Base-by-base conservation (phyloP, 1,140 invertebrate genomes). In the Epicauta chinensis region DNA sequence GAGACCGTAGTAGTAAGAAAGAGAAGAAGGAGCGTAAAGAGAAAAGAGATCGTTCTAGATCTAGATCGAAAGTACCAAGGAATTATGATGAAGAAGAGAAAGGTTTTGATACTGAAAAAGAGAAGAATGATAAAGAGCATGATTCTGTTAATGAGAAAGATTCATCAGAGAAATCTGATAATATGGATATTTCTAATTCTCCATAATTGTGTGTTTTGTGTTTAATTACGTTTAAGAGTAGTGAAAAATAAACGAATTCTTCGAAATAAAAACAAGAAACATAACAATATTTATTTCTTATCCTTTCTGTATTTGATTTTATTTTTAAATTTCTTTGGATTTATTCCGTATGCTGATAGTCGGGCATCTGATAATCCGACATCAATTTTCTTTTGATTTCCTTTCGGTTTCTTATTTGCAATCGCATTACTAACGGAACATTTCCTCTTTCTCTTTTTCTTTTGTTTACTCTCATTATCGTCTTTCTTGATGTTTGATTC, bases 281-380 rank as follows among this genome's bases (percentile, higher is more conserved):
- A 46, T 34, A 13, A 46, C 16, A 52, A 17, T 46, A 14, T 53
- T 59, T 48, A 16, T 47, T 53, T 62, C 59, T 56, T n/a, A n/a
- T n/a, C n/a, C n/a, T n/a, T n/a, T 35, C 72, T 68, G 58, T 79
- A 81, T 63, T 80, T 82, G 3, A 78, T 53, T 63, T 80, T 81
- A 60, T 82, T 83, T 68, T 82, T 87, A 50, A 84, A 91, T 66
- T 93, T 94, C 58, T 91, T 92, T 1, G 92, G 90, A 78, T 95
- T 94, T 35, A 96, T 81, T 51, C 91, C 93, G 72, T 90, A 97
- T 0, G 89, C 90, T 66, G 83, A 80, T 1, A 97, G 71, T 55
- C 93, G 79, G 52, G 87, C 82, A 70, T 91, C 84, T 39, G 84
- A 81, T 16, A 89, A 63, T 9, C 72, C 73, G 44, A 63, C 58